Conservation (phyloP, 2,888 invertebrate genomes). For the Hydroisotoma schaefferi region DNA sequence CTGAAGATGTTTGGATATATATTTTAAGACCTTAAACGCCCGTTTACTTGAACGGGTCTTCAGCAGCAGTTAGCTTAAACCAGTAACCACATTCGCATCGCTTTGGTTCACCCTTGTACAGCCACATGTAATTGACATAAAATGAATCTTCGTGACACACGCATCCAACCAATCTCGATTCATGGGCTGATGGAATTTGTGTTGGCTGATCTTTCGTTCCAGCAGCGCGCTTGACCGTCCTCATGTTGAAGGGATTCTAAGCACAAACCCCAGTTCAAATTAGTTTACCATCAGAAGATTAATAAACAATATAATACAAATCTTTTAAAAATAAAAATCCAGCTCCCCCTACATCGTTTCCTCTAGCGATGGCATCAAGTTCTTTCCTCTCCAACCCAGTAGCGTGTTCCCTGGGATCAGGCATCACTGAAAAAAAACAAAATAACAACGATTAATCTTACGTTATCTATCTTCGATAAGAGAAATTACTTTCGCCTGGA, state of each 20-base stretch:
- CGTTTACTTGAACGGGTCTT: conserved; percentile 44
- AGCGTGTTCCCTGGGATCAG: conserved; percentile 86
- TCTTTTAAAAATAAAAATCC: conserved; percentile 5
- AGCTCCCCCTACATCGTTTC: conserved; percentile 66
- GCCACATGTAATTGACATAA: conserved; percentile 89
- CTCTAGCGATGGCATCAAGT: conserved; percentile 76
- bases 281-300: too few relatives aligned
- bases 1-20: neutral
- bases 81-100: conserved; percentile 95
- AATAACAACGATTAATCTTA: neutral
- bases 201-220: conserved; percentile 84
- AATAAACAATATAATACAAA: neutral
- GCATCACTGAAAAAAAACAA: conserved; percentile 61
- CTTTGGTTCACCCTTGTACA: conserved; percentile 82
- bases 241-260: conserved; percentile 61
- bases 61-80: conserved; percentile 77
- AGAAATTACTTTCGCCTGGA: too few relatives aligned
- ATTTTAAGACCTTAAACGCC: conserved; percentile 1
- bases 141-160: conserved; percentile 93
- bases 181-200: conserved; percentile 83
- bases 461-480: too few relatives aligned
- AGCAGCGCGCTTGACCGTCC: conserved; percentile 70
- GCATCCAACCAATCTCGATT: conserved; percentile 88
- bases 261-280: too few relatives aligned
- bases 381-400: conserved; percentile 91